Conservation (phyloP, 2,113 vertebrate genomes). For the Mesitornis unicolor region DNA sequence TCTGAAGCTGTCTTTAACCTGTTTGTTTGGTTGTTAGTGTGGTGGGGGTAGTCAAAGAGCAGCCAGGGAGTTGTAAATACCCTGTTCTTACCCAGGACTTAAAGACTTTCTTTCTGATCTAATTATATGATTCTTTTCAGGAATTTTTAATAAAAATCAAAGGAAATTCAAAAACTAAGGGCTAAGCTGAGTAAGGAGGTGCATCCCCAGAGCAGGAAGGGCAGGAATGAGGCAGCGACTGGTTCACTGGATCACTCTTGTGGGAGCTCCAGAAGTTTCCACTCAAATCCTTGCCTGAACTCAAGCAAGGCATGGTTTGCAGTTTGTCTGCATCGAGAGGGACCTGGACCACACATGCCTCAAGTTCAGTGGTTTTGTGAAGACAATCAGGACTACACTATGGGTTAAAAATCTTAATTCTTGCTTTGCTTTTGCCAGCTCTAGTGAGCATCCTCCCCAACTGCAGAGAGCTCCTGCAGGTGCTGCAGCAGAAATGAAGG, state of each 20-base stretch:
- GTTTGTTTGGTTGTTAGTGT: neutral
- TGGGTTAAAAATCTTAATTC: accelerated
- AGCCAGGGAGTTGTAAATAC: neutral
- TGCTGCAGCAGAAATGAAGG: accelerated
- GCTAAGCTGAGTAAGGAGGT: neutral
- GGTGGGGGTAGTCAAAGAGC: accelerated
- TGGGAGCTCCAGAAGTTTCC: neutral
- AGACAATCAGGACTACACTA: accelerated
- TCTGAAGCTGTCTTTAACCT: neutral
- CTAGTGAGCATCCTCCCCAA: neutral
- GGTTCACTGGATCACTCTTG: accelerated
- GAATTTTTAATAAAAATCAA: neutral
- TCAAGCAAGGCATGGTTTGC: neutral
- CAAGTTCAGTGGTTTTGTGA: accelerated
- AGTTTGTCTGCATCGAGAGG: accelerated
- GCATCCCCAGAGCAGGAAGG: neutral
- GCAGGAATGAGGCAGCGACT: neutral
- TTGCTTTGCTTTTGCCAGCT: neutral
- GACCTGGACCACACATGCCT: accelerated
- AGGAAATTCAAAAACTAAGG: neutral
- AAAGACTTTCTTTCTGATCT: neutral
- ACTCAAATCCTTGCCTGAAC: neutral
- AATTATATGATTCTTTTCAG: neutral
- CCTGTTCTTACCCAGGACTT: neutral
- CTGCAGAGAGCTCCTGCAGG: accelerated